These are phyloP conservation scores for Drosophila pandora DNA, from an alignment of 1,140 invertebrate species.

Conservation along the genomic window DNA sequence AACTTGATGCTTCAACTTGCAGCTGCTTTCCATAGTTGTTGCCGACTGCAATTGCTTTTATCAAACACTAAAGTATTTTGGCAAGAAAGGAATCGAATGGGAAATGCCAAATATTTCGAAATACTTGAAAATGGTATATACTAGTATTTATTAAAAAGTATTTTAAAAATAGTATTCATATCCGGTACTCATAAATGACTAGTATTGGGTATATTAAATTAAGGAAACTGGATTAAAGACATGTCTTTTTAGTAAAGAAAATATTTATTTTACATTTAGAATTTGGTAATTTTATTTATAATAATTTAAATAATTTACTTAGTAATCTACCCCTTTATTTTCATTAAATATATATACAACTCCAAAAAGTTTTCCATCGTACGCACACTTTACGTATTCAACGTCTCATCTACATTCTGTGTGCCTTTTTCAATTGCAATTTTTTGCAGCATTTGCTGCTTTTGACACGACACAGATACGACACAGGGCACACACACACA, in stretches of 20 bases:
- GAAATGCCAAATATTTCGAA: not conserved
- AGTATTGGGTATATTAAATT: not conserved
- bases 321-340: not conserved
- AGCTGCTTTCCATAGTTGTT: conserved; percentile 20
- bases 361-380: conserved; percentile 14
- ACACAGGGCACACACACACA: not conserved
- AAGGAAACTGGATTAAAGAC: too few species aligned
- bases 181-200: not conserved
- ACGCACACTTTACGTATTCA: conserved; percentile 27
- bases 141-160: too few species aligned
- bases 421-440: conserved; percentile 57
- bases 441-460: conserved; percentile 72
- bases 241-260: too few species aligned
- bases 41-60: conserved; percentile 48
- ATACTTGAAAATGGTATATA: not conserved
- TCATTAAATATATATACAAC: not conserved
- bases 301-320: not conserved
- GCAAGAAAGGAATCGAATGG: not conserved
- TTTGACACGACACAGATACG: conserved; percentile 62
- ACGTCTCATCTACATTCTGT: conserved; percentile 29
- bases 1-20: conserved; percentile 29
- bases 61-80: conserved; percentile 25
- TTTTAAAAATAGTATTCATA: too few species aligned
- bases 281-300: too few species aligned
- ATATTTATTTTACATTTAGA: too few species aligned